Percentiles rank a stretch among this genome's conserved stretches.
These are phyloP conservation scores for Taenaris catops DNA, from an alignment of 2,888 invertebrate species.

Conservation along the genomic window DNA sequence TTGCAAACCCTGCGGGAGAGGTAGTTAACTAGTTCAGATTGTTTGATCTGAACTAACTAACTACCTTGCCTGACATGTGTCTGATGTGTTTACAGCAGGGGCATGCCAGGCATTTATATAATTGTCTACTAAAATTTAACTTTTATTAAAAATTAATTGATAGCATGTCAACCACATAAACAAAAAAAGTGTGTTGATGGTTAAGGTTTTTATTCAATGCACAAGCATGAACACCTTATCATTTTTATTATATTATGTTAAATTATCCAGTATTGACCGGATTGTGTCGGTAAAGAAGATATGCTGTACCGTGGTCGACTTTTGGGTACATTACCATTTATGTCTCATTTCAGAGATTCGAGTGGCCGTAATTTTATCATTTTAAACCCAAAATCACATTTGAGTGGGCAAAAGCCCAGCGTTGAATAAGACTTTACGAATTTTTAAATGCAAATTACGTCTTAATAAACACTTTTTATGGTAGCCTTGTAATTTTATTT, in stretches of 20 bases:
- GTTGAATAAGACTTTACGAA: constrained; percentile 74
- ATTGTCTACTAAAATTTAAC: too few relatives aligned
- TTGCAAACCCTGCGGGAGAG: too few relatives aligned
- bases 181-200: too few relatives aligned
- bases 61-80: too few relatives aligned
- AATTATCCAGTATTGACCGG: constrained; percentile 50
- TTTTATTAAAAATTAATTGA: too few relatives aligned
- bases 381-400: constrained; percentile 60
- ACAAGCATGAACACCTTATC: constrained; percentile 8
- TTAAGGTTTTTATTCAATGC: constrained; percentile 4
- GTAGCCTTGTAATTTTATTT: constrained; percentile 69
- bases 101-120: too few relatives aligned
- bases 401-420: constrained; percentile 44
- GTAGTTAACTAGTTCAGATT: too few relatives aligned
- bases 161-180: too few relatives aligned
- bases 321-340: constrained; percentile 63
- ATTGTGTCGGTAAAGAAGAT: constrained; percentile 58
- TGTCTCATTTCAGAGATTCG: constrained; percentile 56
- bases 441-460: constrained; percentile 71
- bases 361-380: constrained; percentile 62
- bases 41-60: too few relatives aligned
- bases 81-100: too few relatives aligned
- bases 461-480: constrained; percentile 74
- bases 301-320: constrained; percentile 49
- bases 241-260: constrained; percentile 6